phyloP scores from a whole-genome alignment of 2,888 invertebrate genomes.

The Pollenia griseotomentosa region DNA sequence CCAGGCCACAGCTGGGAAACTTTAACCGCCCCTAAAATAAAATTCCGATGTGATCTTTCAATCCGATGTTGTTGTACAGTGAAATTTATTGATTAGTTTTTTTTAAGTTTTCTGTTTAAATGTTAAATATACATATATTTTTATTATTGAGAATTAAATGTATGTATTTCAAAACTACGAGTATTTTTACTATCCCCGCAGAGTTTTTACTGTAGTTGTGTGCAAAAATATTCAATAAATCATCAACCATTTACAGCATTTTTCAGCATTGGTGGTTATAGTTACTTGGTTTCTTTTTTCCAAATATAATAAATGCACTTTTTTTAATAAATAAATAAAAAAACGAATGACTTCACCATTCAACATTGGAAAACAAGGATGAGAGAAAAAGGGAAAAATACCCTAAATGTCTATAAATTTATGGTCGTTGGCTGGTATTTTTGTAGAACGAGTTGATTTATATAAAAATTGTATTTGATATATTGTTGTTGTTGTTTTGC shows the following conservation, averaged over 20 bases:
- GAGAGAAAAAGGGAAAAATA: background rate
- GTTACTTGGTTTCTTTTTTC: background rate
- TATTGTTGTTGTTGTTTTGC: slow-evolving; percentile 21
- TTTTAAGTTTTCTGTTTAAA: no score
- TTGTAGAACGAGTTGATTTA: slow-evolving; percentile 43
- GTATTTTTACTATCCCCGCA: no score
- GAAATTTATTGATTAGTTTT: no score
- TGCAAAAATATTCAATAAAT: background rate
- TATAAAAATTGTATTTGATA: slow-evolving; percentile 32
- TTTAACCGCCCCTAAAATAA: no score
- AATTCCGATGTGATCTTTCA: no score
- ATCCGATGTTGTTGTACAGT: no score
- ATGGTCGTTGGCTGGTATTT: background rate
- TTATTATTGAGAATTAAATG: no score
- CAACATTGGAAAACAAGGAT: background rate
- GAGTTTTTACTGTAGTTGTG: background rate
- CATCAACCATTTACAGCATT: background rate
- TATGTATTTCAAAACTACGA: no score
- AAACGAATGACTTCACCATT: background rate
- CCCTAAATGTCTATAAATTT: slow-evolving; percentile 7
- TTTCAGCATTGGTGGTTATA: slow-evolving; percentile 1
- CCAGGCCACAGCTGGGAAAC: no score
- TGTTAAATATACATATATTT: no score
- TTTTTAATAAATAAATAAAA: background rate
- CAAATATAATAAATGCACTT: background rate